These are phyloP conservation scores for Chromobotia macracanthus DNA, from an alignment of 2,797 vertebrate species.

Conservation along the genomic window DNA sequence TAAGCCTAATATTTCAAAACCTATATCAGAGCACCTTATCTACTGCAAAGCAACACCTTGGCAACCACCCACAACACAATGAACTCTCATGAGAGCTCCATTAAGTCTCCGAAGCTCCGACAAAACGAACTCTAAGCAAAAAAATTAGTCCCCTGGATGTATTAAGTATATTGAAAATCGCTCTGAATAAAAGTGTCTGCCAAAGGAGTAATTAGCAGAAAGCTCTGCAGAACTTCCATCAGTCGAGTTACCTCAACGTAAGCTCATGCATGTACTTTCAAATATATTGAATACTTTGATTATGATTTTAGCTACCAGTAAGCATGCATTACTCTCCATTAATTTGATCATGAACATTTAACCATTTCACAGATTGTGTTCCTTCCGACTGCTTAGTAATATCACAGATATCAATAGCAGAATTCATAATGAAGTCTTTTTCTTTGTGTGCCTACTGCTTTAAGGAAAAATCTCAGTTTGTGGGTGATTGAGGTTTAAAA, in stretches of 20 bases:
- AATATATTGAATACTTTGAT: background rate
- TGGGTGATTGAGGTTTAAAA: background rate
- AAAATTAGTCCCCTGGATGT: background rate
- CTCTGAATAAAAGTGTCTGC: background rate
- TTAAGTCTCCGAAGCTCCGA: background rate
- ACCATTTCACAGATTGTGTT: too few species aligned
- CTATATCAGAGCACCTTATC: background rate
- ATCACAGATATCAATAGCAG: background rate
- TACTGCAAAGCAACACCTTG: conserved; percentile 1
- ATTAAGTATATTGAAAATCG: background rate
- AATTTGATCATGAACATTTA: too few species aligned
- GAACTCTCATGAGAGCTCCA: background rate
- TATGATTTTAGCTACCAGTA: background rate
- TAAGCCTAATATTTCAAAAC: background rate
- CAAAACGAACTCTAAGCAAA: background rate
- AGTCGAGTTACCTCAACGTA: background rate
- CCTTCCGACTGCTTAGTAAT: too few species aligned
- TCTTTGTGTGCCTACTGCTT: too few species aligned
- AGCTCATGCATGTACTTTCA: too few species aligned
- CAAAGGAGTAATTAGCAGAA: background rate
- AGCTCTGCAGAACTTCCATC: background rate
- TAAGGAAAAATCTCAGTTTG: background rate
- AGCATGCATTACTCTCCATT: background rate
- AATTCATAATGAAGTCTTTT: background rate
- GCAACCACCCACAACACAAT: background rate